Conservation (phyloP, 2,797 vertebrate species). For the Acanthurus leucopareius region DNA sequence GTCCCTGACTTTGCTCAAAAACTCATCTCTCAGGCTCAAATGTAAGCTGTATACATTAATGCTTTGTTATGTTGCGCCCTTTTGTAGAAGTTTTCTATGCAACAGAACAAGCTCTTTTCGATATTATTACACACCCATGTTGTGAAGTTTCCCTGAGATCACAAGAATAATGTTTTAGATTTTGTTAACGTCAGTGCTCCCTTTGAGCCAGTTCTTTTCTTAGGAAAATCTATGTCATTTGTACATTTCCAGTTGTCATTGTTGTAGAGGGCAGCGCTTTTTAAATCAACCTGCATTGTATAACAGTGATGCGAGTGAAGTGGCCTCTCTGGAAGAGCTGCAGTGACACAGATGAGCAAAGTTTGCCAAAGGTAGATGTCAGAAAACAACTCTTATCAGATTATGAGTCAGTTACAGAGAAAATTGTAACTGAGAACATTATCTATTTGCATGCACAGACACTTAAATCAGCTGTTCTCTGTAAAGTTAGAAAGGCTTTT, state of each 20-base stretch:
- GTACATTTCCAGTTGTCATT: conserved; percentile 30
- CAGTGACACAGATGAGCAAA: conserved; percentile 47
- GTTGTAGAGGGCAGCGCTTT: conserved; percentile 48
- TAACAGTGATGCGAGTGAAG: conserved; percentile 30
- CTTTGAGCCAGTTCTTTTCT: conserved; percentile 75
- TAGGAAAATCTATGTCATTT: conserved; percentile 53
- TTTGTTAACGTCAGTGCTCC: conserved; percentile 68
- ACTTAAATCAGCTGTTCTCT: conserved; percentile 56
- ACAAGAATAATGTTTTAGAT: conserved; percentile 44
- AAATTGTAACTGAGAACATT: conserved; percentile 26
- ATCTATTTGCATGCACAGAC: conserved; percentile 52
- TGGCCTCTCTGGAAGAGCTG: conserved; percentile 60
- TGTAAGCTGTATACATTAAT: conserved; percentile 72
- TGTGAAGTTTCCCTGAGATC: conserved; percentile 62
- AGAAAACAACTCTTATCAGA: conserved; percentile 52
- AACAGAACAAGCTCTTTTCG: conserved; percentile 76
- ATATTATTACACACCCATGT: conserved; percentile 55
- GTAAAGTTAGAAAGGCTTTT: conserved; percentile 49
- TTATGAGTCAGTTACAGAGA: conserved; percentile 47
- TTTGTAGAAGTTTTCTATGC: conserved; percentile 88
- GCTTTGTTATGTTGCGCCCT: conserved; percentile 76
- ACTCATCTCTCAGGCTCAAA: conserved; percentile 82
- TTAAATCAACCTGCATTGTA: conserved; percentile 58
- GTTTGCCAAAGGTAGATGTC: conserved; percentile 81
- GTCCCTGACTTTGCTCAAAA: conserved; percentile 56